Evolutionary conservation across 2,113 vertebrate species (phyloP), one percentile per base, ranked within the genome.

Genomic region (Galemys pyrenaicus): DNA sequence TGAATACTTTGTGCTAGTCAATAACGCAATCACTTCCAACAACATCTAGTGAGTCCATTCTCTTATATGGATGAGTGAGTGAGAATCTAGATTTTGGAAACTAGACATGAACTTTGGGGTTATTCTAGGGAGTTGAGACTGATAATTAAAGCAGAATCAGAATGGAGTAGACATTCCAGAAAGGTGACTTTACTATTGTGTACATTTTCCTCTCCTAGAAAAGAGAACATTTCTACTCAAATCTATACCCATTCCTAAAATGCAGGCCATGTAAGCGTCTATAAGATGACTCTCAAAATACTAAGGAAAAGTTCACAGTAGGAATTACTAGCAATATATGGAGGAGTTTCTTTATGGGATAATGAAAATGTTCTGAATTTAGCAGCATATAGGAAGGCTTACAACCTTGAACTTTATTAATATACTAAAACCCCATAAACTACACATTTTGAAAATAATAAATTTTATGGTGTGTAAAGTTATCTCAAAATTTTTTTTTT

Each of bases 81-180:
- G 39, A 87, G 70, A 9, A 39, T 70, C 10, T 9, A 6, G 41
- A 10, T 74, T 93, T 89, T 81, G 17, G 2, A 94, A 95, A 87
- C 58, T 37, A 93, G 70, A 82, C 11, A 58, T 19, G 6, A 80
- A 8, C 32, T 71, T 13, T 6, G 41, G 62, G 26, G 19, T 92
- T 96, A 83, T 39, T 92, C 93, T 81, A 93, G 17, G 62, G 24
- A 78, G 24, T 13, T 78, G 24, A 81, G 19, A 74, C 20, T 90
- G 62, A 82, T 83, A 56, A 96, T 20, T 41, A 94, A 96, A 96
- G 95, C 35, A 95, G 35, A 80, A 60, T 81, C 37, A 9, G 62
- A 75, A 89, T 6, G 2, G 68, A 22, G 89, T 70, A 91, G 79
- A 19, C 20, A 86, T 6, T 54, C 11, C 30, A 85, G 13, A 90